Evolutionary conservation across 1,140 invertebrate species (phyloP), one percentile per base, ranked within the genome.

Genomic region (Lepidotrigona ventralis): DNA sequence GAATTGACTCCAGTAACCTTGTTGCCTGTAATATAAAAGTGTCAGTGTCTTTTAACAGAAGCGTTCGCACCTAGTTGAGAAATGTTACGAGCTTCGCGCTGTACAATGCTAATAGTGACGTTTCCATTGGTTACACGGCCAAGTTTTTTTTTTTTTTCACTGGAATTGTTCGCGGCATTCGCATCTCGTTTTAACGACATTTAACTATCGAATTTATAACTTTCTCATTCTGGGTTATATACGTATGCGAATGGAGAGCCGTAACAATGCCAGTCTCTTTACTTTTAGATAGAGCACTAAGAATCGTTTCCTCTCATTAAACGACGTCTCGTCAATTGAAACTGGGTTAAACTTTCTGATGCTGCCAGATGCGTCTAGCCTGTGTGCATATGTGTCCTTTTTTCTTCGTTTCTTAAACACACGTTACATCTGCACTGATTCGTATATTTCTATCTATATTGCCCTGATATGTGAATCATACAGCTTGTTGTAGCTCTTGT

Each of bases 1-100:
- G 23, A 90, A 89, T 33, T 91, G 91, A 73, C 90, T 90, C 92
- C 92, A 93, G 29, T 89, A 89, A 58, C 54, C 91, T 64, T 73
- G 86, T 76, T 88, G 87, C 29, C 84, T 86, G 26, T 60, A 58
- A 64, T 1, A 19, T 17, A 39, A 68, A 51, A 54, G n/a, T 51
- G 5, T 75, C 23, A 15, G 56, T 68, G 12, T 11, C n/a, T 72
- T 17, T 4, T 26, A 51, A 39, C 70, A 26, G 56, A 26, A 26
- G 33, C 23, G 8, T 33, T 46, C 9, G 29, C 63, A 19, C n/a
- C 63, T 26, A 64, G 63, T 29, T 17, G 14, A 2, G 63, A 17
- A 26, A 64, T n/a, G 15, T 26, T 26, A 6, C 15, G 6, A 64
- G 58, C 11, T 29, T 19, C 26, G 17, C 29, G 9, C 29, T 26